Conservation (phyloP, 2,888 invertebrate species). For the Netelia fuscicornis region DNA sequence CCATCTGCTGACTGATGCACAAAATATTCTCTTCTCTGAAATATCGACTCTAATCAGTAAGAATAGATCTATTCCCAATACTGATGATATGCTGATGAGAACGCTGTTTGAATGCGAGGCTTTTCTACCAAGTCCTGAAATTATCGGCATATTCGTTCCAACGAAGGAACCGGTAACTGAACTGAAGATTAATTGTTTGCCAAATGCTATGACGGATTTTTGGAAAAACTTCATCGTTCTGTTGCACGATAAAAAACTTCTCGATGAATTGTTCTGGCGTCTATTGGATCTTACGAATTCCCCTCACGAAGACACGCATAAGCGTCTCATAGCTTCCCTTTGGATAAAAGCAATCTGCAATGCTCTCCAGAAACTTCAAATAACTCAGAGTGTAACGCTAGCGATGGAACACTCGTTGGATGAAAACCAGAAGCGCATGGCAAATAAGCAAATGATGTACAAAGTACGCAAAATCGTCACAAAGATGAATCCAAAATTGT, state of each 20-base stretch:
- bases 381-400: slow-evolving; percentile 75
- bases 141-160: slow-evolving; percentile 74
- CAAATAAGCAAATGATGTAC: slow-evolving; percentile 65
- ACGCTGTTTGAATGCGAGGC: slow-evolving; percentile 78
- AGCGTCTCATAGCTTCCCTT: slow-evolving; percentile 85
- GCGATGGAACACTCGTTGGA: slow-evolving; percentile 75
- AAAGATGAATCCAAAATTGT: slow-evolving; percentile 72
- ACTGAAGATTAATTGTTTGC: slow-evolving; percentile 72
- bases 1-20: slow-evolving; percentile 72
- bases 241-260: slow-evolving; percentile 86
- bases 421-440: slow-evolving; percentile 66
- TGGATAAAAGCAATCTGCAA: slow-evolving; percentile 86
- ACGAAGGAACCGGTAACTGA: slow-evolving; percentile 52
- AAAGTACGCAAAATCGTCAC: slow-evolving; percentile 74
- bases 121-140: slow-evolving; percentile 79
- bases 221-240: slow-evolving; percentile 87
- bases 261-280: slow-evolving; percentile 85
- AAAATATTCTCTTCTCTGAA: slow-evolving; percentile 75
- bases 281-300: slow-evolving; percentile 85
- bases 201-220: slow-evolving; percentile 78
- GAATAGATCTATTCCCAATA: slow-evolving; percentile 71
- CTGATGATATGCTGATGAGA: slow-evolving; percentile 76
- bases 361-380: slow-evolving; percentile 84
- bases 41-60: slow-evolving; percentile 75
- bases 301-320: slow-evolving; percentile 79